phyloP scores from a whole-genome alignment of 2,888 invertebrate species.

The Dicycla oo region DNA sequence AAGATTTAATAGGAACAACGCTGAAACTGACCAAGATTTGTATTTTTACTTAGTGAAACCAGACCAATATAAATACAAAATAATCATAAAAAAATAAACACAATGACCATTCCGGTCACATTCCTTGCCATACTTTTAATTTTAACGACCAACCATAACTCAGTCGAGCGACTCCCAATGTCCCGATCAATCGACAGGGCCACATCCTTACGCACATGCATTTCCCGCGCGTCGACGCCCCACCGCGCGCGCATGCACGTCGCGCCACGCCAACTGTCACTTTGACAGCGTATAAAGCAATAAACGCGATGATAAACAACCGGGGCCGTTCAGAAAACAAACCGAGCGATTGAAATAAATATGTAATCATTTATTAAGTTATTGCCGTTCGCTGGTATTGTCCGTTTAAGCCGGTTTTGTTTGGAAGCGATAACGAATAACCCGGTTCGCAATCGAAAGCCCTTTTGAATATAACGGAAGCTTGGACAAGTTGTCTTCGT shows the following conservation, averaged over 20 bases:
- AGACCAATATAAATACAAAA: slow-evolving; percentile 4
- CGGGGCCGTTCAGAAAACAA: slow-evolving; percentile 70
- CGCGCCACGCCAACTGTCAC: slow-evolving; percentile 68
- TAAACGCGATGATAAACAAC: slow-evolving; percentile 73
- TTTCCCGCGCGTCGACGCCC: slow-evolving; percentile 65
- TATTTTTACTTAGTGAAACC: slow-evolving; percentile 6
- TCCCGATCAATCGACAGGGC: slow-evolving; percentile 58
- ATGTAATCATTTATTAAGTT: slow-evolving; percentile 75
- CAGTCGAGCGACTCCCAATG: slow-evolving; percentile 54
- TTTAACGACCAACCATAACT: slow-evolving; percentile 56
- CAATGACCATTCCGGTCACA: slow-evolving; percentile 12
- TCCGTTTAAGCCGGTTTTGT: slow-evolving; percentile 58
- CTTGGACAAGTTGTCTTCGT: slow-evolving; percentile 28
- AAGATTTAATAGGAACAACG: background rate
- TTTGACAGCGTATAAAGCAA: slow-evolving; percentile 67
- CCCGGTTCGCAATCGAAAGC: slow-evolving; percentile 41
- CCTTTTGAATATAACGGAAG: slow-evolving; percentile 58
- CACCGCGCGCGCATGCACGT: slow-evolving; percentile 71
- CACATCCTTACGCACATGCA: slow-evolving; percentile 60
- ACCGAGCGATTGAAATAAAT: slow-evolving; percentile 78
- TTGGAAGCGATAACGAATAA: slow-evolving; percentile 57
- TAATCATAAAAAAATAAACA: background rate
- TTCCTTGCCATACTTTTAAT: slow-evolving; percentile 55
- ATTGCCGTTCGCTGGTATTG: slow-evolving; percentile 67
- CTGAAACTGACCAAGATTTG: background rate